Percentiles rank a stretch among this genome's conserved stretches.
phyloP scores from a whole-genome alignment of 2,888 invertebrate genomes.

The Mythimna lalbum region DNA sequence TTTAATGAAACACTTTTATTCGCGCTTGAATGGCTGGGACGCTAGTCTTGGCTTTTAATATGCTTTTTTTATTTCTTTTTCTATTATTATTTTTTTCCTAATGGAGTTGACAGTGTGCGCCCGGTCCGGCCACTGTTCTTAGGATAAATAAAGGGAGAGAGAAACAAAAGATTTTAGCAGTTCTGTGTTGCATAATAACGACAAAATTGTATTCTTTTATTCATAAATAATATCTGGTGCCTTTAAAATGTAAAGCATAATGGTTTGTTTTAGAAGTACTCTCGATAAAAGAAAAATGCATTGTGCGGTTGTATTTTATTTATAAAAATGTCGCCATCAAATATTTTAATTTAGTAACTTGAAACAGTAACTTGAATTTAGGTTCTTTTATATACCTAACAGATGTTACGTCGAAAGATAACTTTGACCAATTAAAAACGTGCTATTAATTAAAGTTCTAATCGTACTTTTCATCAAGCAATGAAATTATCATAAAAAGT shows the following conservation, averaged over 20 bases:
- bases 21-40: conserved; percentile 82
- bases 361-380: conserved; percentile 6
- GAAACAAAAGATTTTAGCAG: conserved; percentile 72
- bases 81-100: conserved; percentile 75
- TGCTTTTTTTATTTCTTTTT: conserved; percentile 76
- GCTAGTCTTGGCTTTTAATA: conserved; percentile 83
- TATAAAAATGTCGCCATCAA: conserved; percentile 1
- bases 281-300: conserved; percentile 28
- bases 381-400: conserved; percentile 18
- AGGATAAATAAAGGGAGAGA: conserved; percentile 65
- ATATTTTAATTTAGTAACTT: conserved; percentile 31
- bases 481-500: conserved; percentile 76
- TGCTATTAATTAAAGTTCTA: conserved; percentile 54
- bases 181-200: conserved; percentile 57
- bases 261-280: conserved; percentile 38
- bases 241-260: conserved; percentile 49
- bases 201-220: conserved; percentile 58
- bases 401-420: conserved; percentile 38
- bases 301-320: conserved; percentile 25
- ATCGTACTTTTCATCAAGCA: conserved; percentile 66
- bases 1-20: conserved; percentile 90
- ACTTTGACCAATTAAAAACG: conserved; percentile 45
- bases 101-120: conserved; percentile 74
- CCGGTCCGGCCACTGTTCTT: conserved; percentile 65
- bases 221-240: conserved; percentile 56